A percentile compares a stretch with the other conserved stretches of the same genome.
Evolutionary conservation across 2,888 invertebrate species (phyloP).

Genomic region (Drosophila buzzatii): DNA sequence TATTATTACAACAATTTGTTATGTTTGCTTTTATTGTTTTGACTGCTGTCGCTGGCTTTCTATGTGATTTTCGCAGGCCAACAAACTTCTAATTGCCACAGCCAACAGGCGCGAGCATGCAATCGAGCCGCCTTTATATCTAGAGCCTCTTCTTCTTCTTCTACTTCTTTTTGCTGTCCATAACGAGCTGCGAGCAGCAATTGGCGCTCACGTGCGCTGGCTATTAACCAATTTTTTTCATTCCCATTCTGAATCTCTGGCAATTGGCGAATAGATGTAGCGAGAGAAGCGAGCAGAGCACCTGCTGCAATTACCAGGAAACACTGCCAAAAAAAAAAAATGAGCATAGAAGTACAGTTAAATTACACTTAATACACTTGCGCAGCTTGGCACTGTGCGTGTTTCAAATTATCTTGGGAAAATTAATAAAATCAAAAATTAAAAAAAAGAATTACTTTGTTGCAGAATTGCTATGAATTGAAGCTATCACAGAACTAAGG

Average conservation of each 20-base stretch:
- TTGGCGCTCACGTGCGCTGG: constrained; percentile 53
- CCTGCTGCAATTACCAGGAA: constrained; percentile 61
- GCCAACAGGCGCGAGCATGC: constrained; percentile 56
- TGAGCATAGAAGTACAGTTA: constrained; percentile 14
- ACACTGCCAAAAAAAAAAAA: constrained; percentile 36
- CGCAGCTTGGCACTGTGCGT: neutral
- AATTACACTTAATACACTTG: constrained; percentile 6
- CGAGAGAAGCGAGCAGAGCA: constrained; percentile 34
- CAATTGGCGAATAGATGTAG: constrained; percentile 9
- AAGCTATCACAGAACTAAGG: neutral
- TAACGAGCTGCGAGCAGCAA: constrained; percentile 32
- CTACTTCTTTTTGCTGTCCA: constrained; percentile 13
- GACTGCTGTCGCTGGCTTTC: constrained; percentile 21
- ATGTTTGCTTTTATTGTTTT: constrained; percentile 29
- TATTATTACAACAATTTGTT: constrained; percentile 74
- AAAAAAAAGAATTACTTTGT: neutral
- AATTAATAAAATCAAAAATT: neutral
- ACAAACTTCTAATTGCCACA: constrained; percentile 74
- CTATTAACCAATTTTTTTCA: constrained; percentile 50
- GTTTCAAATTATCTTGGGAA: neutral
- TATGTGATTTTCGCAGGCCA: constrained; percentile 59
- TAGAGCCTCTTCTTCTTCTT: neutral
- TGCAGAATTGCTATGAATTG: neutral
- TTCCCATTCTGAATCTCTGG: constrained; percentile 39
- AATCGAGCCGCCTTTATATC: constrained; percentile 40